These are phyloP conservation scores for Calidris pygmaea DNA, from an alignment of 2,113 vertebrate species.

Conservation along the genomic window DNA sequence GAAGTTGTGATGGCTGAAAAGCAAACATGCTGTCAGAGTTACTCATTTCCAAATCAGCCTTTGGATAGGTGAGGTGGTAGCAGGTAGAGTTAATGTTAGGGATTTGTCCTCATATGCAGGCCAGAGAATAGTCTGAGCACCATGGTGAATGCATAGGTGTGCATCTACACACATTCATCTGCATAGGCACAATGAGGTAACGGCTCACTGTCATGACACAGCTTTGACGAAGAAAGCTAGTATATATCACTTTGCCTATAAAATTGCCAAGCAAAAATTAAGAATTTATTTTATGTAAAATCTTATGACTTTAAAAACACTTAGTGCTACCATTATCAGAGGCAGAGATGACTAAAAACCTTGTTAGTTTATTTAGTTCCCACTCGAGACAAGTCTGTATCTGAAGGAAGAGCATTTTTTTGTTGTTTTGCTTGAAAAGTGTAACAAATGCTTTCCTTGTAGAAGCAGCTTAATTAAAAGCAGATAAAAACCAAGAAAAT, in stretches of 20 bases:
- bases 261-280: neutral
- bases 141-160: neutral
- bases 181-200: neutral
- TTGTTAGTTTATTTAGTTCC: neutral
- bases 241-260: neutral
- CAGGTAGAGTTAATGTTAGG: neutral
- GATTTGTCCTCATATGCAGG: neutral
- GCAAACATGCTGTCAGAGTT: neutral
- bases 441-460: conserved; percentile 71
- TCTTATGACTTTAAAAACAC: neutral
- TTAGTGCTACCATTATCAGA: neutral
- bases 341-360: neutral
- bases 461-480: conserved; percentile 82
- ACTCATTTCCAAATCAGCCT: neutral
- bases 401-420: neutral
- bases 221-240: neutral
- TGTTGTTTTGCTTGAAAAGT: conserved; percentile 24
- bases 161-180: neutral
- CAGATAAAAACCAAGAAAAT: conserved; percentile 79
- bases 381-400: neutral
- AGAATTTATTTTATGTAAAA: neutral
- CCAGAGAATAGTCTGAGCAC: neutral
- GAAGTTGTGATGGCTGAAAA: neutral
- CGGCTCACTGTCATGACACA: neutral
- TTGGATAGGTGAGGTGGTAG: neutral